Evolutionary conservation across 2,797 vertebrate species (phyloP), one percentile per base, ranked within the genome.

Genomic region (Chlorospingus semifuscus): DNA sequence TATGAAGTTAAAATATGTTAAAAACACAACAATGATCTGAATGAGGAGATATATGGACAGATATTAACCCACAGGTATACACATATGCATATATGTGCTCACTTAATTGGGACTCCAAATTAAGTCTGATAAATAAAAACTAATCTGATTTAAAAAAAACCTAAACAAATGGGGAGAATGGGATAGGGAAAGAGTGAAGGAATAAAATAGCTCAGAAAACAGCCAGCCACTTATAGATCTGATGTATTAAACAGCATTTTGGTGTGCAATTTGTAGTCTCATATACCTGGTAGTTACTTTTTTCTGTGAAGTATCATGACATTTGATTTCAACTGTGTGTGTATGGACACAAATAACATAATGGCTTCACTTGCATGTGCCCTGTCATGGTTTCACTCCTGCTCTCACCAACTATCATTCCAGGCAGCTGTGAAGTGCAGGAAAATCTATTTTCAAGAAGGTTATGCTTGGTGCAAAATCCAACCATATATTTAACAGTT

Each of bases 51-150:
- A 27, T 11, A 29, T 82, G 47, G 13, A 6, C 30, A 34, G 15
- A 23, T 77, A 41, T 27, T 60, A 64, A 81, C 10, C 50, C 7
- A 9, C 26, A 57, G 13, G 9, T 27, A 27, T 27, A 15, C 32
- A 36, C 0, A 1, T 46, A 26, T 46, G 27, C 27, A 26, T 32
- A 6, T 34, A 9, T 50, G 4, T 24, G 6, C 8, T 15, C 1
- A 37, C 27, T 36, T 71, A 30, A 55, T 5, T 76, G 21, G 72
- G 29, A 46, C 57, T 59, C 9, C 21, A 68, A 55, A 23, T 53
- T 50, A 59, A 26, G 22, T 61, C n/a, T 66, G 30, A 41, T 50
- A 53, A 14, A 24, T 61, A 39, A 83, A 80, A 47, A 47, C 12
- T 19, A 6, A 16, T 60, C 8, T 64, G n/a, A 50, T 11, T 2